These are phyloP conservation scores for Hemicordylus capensis DNA, from an alignment of 2,113 vertebrate genomes.

Conservation along the genomic window DNA sequence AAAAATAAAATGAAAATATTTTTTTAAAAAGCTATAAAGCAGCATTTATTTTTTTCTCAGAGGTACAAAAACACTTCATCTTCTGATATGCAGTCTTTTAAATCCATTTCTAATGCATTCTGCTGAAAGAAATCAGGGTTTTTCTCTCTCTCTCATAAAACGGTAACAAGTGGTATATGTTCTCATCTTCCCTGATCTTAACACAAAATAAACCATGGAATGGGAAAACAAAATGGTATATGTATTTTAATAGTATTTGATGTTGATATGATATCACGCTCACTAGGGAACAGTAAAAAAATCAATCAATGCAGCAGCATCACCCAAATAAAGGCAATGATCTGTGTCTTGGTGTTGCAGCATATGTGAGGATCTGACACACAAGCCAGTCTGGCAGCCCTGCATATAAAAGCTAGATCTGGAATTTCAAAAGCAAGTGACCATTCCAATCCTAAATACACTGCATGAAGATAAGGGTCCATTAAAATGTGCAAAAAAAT, in stretches of 20 bases:
- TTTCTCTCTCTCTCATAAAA: conserved; percentile 11
- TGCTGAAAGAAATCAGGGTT: not conserved
- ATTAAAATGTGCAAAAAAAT: too few species aligned
- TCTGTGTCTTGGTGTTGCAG: not conserved
- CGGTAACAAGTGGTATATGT: not conserved
- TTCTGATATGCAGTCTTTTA: conserved; percentile 28
- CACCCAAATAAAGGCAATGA: conserved; percentile 16
- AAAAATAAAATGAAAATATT: too few species aligned
- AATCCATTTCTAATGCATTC: not conserved
- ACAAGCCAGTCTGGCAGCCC: not conserved
- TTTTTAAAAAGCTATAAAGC: conserved; percentile 49
- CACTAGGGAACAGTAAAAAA: conserved; percentile 25
- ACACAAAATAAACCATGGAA: conserved; percentile 3
- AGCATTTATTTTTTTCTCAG: conserved; percentile 36
- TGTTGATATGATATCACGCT: conserved; percentile 23
- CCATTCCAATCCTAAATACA: not conserved
- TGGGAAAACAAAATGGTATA: conserved; percentile 17
- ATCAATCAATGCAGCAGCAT: conserved; percentile 12
- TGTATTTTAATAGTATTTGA: not conserved
- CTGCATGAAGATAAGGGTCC: too few species aligned
- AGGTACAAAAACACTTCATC: conserved; percentile 26
- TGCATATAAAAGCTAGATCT: not conserved
- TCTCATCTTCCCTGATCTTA: not conserved
- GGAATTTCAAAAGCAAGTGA: not conserved
- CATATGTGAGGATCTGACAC: not conserved